These are phyloP conservation scores for Rhyacophila evoluta DNA, from an alignment of 2,888 invertebrate genomes.

Conservation along the genomic window DNA sequence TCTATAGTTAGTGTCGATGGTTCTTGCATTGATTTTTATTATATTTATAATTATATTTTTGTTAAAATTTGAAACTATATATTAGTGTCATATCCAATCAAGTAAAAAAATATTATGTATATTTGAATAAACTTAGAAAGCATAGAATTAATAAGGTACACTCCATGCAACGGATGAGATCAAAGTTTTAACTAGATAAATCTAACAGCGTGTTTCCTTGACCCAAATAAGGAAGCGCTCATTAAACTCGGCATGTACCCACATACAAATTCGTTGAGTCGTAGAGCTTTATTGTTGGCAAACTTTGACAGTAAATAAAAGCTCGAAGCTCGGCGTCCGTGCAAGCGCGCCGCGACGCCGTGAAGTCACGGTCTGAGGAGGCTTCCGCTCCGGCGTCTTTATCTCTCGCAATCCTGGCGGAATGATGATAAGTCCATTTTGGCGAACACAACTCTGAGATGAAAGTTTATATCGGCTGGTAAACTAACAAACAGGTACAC, in stretches of 20 bases:
- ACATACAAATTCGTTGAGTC: constrained; percentile 1
- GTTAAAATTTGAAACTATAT: too few species aligned
- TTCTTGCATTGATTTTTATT: too few species aligned
- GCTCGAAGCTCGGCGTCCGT: constrained; percentile 1
- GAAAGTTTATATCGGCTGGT: not conserved
- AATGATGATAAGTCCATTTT: constrained; percentile 32
- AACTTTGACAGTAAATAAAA: constrained; percentile 37
- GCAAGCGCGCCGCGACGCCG: constrained; percentile 1
- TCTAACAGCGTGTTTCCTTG: not conserved
- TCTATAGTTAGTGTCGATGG: too few species aligned
- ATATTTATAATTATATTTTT: too few species aligned
- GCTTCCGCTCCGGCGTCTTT: constrained; percentile 28
- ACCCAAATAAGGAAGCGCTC: not conserved
- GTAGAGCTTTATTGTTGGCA: constrained; percentile 26
- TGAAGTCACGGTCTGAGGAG: constrained; percentile 27
- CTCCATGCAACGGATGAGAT: not conserved
- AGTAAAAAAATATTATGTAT: too few species aligned
- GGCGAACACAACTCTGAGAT: not conserved
- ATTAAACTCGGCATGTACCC: constrained; percentile 6
- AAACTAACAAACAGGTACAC: constrained; percentile 8
- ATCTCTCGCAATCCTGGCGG: constrained; percentile 23
- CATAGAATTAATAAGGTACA: too few species aligned
- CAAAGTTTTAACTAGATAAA: not conserved
- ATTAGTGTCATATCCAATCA: too few species aligned
- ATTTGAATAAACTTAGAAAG: too few species aligned